Base-by-base conservation (phyloP, 2,797 vertebrate species). In the Falco concolor region DNA sequence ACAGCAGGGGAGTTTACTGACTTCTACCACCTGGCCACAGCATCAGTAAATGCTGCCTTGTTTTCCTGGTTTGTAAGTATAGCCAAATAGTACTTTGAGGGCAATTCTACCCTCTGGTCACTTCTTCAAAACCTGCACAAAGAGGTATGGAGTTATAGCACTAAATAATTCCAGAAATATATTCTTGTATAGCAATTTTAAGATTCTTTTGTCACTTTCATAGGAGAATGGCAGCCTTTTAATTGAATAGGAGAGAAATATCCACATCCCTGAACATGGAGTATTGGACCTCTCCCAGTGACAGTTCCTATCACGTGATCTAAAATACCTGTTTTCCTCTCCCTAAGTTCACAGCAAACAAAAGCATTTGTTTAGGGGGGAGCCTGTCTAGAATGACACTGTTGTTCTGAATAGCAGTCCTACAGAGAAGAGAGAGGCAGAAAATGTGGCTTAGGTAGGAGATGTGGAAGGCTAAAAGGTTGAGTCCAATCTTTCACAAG, bases 271-370 rank as follows among this genome's bases (percentile, higher is more conserved):
- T 74, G 17, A n/a, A 25, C 36, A 56, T 4, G 38, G 25, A 65
- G 6, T 76, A 25, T 10, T 92, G 57, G 40, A 87, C 12, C 9
- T 78, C 59, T 92, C 63, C 42, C 63, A 68, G 6, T 69, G 18
- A 59, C 15, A 59, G 25, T 70, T 90, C 72, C 32, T 76, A 61
- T 21, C 76, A 54, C 4, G 12, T 92, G 65, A 50, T 64, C 57
- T 89, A 75, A 84, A 95, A 96, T 82, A 92, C 70, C 63, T 72
- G 25, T 64, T 92, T 95, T 79, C 25, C 34, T 88, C 52, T 84
- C 63, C 59, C 34, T 82, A 73, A 22, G 45, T 11, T 78, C 30
- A 3, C 24, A 80, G 27, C 20, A 89, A 79, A 92, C 5, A 5
- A 70, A 93, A 81, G n/a, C 3, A 1, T 60, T 84, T 81, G 23